A percentile compares a stretch with the other conserved stretches of the same genome.
Conservation (phyloP, 1,140 invertebrate species). For the Aphelenchoides avenae region DNA sequence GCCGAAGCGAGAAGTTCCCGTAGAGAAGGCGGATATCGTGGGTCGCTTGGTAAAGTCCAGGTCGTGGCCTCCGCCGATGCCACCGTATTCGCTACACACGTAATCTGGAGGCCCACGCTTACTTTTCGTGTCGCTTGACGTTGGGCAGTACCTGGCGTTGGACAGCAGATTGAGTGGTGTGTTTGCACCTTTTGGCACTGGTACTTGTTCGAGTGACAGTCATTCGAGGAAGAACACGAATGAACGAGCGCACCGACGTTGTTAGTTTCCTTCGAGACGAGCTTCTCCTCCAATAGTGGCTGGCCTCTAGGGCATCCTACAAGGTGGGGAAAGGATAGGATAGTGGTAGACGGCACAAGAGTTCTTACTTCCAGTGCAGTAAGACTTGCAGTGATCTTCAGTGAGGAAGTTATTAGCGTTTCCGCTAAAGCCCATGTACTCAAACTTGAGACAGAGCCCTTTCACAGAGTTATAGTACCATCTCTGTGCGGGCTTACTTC, state of each 20-base stretch:
- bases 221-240: conserved; percentile 14
- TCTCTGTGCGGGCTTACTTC: conserved; percentile 21
- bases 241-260: too few species aligned
- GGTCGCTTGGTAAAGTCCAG: conserved; percentile 7
- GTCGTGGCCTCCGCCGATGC: conserved; percentile 22
- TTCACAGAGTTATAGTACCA: conserved; percentile 40
- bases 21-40: conserved; percentile 10
- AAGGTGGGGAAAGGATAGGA: conserved; percentile 12
- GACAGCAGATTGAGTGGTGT: conserved; percentile 30
- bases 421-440: conserved; percentile 35
- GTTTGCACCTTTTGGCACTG: conserved; percentile 26
- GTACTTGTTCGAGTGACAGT: conserved; percentile 31
- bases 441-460: conserved; percentile 31
- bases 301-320: conserved; percentile 43
- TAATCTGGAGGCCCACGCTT: conserved; percentile 16
- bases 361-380: conserved; percentile 42
- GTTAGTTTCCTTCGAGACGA: too few species aligned
- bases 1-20: conserved; percentile 27
- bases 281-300: conserved; percentile 22
- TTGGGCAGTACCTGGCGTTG: conserved; percentile 18
- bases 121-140: background rate
- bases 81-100: conserved; percentile 39
- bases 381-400: conserved; percentile 31
- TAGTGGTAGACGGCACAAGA: too few species aligned
- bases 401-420: conserved; percentile 48